Evolutionary conservation across 1,140 invertebrate genomes (phyloP), one percentile per base, ranked within the genome.

Genomic region (Harpegnathos saltator): DNA sequence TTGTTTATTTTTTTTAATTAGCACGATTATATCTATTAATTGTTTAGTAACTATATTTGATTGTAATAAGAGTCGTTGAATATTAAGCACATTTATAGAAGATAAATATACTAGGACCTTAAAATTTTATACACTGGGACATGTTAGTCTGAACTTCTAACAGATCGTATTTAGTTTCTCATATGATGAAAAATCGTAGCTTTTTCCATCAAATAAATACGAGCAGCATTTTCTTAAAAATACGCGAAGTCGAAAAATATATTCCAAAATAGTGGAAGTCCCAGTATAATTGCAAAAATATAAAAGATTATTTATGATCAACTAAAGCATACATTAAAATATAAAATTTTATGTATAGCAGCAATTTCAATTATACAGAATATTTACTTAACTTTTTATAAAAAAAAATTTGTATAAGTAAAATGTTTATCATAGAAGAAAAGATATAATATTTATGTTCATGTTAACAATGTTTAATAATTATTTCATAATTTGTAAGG

Each of bases 51-150:
- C 17, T 26, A 59, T 52, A 80, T 44, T 65, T 11, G 3, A 69
- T 58, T 15, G 0, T 69, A 56, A 78, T 78, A 38, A 19, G 19
- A 58, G 17, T 15, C 1, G 14, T 63, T 62, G 5, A n/a, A 12
- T 33, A 58, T 69, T 71, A 80, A 80, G 75, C 71, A 80, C 75
- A 71, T 80, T 59, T 17, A 24, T 68, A 22, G 48, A n/a, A 0
- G 11, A 15, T 77, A 77, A 48, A 12, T 56, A 48, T 33, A 44
- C 22, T 58, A 68, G 7, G 19, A 78, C 33, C 17, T 38, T 44
- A 58, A 56, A 48, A 65, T 19, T 22, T 19, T 44, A 19, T 15
- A 48, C 15, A 29, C 14, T 12, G 1, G 19, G 4, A 65, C 9
- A 44, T 9, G 38, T 44, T 9, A 44, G 38, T 44, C 38, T n/a